Base-by-base conservation (phyloP, 2,797 vertebrate genomes). In the Echeneis naucrates region DNA sequence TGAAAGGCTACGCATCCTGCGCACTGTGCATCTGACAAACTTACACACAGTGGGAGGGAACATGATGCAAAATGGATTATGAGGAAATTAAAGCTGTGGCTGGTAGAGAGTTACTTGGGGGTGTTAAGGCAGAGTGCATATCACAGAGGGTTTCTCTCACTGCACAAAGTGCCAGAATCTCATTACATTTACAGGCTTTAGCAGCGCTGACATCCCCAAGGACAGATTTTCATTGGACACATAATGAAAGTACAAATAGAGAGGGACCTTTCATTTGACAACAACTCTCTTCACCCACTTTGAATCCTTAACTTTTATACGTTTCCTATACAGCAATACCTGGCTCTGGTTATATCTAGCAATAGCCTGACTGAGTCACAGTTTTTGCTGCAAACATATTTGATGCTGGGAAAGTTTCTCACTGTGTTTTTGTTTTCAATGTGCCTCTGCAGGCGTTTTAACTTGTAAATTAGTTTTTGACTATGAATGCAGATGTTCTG, bases 391-490 rank as follows among this genome's bases (percentile, higher is more conserved):
- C 12, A 51, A 56, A 26, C 4, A 37, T 37, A 16, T 40, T 68
- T 77, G 67, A 80, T 72, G 73, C 57, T 66, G 23, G 48, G 38
- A 16, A 21, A 37, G 40, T 72, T 71, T 74, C 42, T 53, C 48
- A 53, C 47, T 30, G 19, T 5, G 9, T 64, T 72, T 44, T 44
- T 62, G 44, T 80, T 52, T 61, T 62, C 12, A 54, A 5, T 13
- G 24, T 67, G 21, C n/a, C 37, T 61, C 64, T 52, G 56, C 38
- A 65, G 57, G 30, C 0, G 10, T 83, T 90, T 92, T 90, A 58
- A 89, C 89, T 89, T 92, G 87, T 84, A 93, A 92, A 92, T 91
- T 58, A 82, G 57, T 78, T 81, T 32, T 55, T 66, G 53, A 55
- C 76, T 42, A 80, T 57, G 23, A 57, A 93, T 91, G 87, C 86